Percentiles rank a stretch among this genome's conserved stretches.
Conservation (phyloP, 2,888 invertebrate genomes). For the Phengaris alcon region DNA sequence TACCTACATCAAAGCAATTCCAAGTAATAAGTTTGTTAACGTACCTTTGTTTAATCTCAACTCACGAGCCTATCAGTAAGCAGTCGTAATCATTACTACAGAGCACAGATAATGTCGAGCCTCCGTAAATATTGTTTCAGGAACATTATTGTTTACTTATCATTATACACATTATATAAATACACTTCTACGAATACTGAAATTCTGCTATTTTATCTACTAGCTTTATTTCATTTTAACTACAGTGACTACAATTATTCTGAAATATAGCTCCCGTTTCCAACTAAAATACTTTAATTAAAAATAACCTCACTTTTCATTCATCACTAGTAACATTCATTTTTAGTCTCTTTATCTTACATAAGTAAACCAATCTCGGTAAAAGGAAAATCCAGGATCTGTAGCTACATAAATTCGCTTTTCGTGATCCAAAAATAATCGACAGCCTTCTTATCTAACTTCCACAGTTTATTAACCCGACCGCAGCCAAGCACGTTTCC, state of each 20-base stretch:
- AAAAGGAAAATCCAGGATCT: neutral
- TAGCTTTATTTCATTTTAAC: too few species aligned
- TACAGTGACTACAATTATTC: too few species aligned
- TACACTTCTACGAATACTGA: neutral
- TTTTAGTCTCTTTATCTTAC: too few species aligned
- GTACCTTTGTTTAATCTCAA: too few species aligned
- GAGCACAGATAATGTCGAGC: neutral
- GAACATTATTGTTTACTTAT: neutral
- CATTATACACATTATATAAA: neutral
- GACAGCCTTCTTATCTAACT: neutral
- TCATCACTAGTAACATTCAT: too few species aligned
- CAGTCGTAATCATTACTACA: too few species aligned
- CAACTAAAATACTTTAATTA: too few species aligned
- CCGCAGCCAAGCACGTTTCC: neutral
- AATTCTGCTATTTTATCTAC: neutral
- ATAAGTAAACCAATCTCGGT: neutral
- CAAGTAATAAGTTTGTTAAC: too few species aligned
- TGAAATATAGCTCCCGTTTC: too few species aligned
- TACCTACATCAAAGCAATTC: too few species aligned
- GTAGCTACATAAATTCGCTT: neutral
- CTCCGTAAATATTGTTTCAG: slow-evolving; percentile 5
- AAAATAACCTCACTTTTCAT: too few species aligned
- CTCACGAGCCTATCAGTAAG: too few species aligned
- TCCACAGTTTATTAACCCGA: neutral
- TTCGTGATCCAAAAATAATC: neutral